These are phyloP conservation scores for Narcine bancroftii DNA, from an alignment of 2,113 vertebrate species.

Conservation along the genomic window DNA sequence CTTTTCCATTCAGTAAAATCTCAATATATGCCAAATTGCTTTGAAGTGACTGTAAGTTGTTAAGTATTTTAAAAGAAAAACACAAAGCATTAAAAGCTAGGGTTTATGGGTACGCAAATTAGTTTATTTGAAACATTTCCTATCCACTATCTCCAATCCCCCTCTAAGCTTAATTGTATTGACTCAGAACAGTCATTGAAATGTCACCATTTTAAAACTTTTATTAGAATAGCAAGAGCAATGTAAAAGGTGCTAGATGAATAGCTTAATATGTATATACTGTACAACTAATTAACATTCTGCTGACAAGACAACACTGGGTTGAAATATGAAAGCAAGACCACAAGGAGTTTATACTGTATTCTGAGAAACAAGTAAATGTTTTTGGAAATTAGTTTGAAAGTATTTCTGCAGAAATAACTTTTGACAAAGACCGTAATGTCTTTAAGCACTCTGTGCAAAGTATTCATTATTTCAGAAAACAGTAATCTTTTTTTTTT, in stretches of 20 bases:
- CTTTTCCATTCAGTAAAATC: slow-evolving; percentile 25
- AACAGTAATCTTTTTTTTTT: not conserved
- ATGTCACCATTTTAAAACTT: slow-evolving; percentile 19
- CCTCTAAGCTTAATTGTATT: slow-evolving; percentile 17
- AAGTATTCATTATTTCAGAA: not conserved
- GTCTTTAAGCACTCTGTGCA: not conserved
- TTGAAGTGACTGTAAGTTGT: slow-evolving; percentile 26
- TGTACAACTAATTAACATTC: slow-evolving; percentile 23
- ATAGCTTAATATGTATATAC: slow-evolving; percentile 21
- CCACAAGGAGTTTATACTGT: not conserved
- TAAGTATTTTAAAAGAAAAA: slow-evolving; percentile 30
- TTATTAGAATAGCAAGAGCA: slow-evolving; percentile 29
- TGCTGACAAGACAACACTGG: not conserved
- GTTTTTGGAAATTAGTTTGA: not conserved
- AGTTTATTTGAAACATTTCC: slow-evolving; percentile 6
- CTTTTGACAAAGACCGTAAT: not conserved
- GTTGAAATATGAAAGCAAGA: not conserved
- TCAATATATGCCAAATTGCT: slow-evolving; percentile 35
- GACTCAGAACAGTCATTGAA: not conserved
- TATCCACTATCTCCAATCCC: not conserved
- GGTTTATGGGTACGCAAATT: slow-evolving; percentile 35
- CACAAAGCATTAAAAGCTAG: slow-evolving; percentile 24
- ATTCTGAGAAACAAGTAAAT: not conserved
- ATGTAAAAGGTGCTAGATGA: slow-evolving; percentile 35
- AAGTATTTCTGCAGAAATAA: not conserved